These are phyloP conservation scores for Tarsius wallacei DNA, from an alignment of 2,797 vertebrate species.

Conservation along the genomic window DNA sequence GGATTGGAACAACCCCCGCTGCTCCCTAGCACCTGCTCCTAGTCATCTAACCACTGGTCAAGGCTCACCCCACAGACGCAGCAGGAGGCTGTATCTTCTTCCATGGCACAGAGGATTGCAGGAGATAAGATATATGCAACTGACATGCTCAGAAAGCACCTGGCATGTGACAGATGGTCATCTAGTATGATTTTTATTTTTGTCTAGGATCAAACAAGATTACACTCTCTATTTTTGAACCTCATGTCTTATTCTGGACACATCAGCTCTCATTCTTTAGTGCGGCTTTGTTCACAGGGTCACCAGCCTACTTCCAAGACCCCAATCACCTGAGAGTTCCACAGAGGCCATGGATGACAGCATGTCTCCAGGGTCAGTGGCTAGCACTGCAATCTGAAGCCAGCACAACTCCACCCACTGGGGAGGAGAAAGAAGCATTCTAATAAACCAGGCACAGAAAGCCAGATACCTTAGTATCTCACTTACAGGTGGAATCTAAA, in stretches of 20 bases:
- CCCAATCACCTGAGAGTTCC: not conserved
- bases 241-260: not conserved
- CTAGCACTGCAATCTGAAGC: not conserved
- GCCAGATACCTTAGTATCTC: not conserved
- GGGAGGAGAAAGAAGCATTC: fast-evolving
- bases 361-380: not conserved
- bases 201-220: fast-evolving
- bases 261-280: fast-evolving
- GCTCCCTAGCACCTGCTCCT: not conserved
- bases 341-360: not conserved
- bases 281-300: not conserved
- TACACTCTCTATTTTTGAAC: fast-evolving
- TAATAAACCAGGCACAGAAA: not conserved
- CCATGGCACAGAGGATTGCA: fast-evolving
- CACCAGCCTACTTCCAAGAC: not conserved
- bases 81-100: fast-evolving
- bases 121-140: fast-evolving
- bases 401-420: fast-evolving
- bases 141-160: fast-evolving
- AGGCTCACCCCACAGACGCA: fast-evolving
- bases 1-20: not conserved
- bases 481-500: not conserved
- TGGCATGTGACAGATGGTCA: fast-evolving
- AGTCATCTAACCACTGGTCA: fast-evolving
- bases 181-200: not conserved